These are phyloP conservation scores for Mimumesa dahlbomi DNA, from an alignment of 2,888 invertebrate species.

Conservation along the genomic window DNA sequence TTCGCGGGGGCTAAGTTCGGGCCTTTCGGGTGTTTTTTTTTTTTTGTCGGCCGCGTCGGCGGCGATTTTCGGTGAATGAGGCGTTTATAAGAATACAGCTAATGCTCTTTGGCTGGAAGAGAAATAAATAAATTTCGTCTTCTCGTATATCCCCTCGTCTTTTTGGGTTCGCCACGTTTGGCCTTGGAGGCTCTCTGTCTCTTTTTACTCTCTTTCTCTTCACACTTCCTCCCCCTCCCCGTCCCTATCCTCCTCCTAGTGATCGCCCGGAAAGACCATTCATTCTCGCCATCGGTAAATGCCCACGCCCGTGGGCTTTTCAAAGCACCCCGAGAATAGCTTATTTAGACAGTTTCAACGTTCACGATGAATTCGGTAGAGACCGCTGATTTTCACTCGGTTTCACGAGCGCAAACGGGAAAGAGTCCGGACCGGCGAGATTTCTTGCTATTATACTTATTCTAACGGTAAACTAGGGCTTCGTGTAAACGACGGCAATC, in stretches of 20 bases:
- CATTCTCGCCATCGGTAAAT: too few relatives aligned
- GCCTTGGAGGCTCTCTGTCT: too few relatives aligned
- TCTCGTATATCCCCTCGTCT: too few relatives aligned
- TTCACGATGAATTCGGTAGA: not conserved
- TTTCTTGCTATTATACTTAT: not conserved
- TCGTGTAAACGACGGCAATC: slow-evolving; percentile 35
- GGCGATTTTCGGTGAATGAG: slow-evolving; percentile 25
- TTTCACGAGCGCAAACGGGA: too few relatives aligned
- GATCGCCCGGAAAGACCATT: too few relatives aligned
- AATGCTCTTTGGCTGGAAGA: slow-evolving; percentile 2
- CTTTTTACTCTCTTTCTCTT: too few relatives aligned
- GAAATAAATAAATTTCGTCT: too few relatives aligned
- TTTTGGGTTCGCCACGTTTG: too few relatives aligned
- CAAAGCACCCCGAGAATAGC: not conserved
- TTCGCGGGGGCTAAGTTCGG: not conserved
- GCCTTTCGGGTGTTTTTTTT: slow-evolving; percentile 23
- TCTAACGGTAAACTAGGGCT: not conserved
- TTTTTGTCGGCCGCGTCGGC: slow-evolving; percentile 18
- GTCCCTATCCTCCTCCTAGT: too few relatives aligned
- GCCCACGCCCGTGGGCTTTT: too few relatives aligned
- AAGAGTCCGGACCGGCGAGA: not conserved
- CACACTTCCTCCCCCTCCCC: too few relatives aligned
- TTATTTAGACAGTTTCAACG: not conserved
- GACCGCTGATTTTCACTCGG: not conserved
- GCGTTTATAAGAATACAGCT: slow-evolving; percentile 24